These are phyloP conservation scores for Siderastrea radians DNA, from an alignment of 92 coral and sea anemone genomes.

Conservation along the genomic window DNA sequence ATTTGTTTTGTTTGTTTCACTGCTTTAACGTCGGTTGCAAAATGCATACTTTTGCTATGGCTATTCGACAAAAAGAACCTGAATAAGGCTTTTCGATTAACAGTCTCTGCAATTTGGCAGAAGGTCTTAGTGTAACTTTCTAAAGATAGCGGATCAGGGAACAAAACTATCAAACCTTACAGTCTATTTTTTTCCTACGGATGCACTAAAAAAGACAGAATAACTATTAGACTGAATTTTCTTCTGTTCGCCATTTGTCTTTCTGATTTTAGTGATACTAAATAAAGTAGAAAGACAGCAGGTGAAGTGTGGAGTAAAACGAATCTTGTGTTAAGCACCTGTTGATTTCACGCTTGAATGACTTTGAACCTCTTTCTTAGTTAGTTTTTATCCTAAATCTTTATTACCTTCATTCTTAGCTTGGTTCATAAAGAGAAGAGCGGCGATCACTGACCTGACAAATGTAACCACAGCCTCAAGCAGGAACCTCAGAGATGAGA, in stretches of 20 bases:
- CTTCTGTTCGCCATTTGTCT: background rate
- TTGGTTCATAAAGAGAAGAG: background rate
- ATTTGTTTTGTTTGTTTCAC: slow-evolving; percentile 3
- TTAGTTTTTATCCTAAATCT: background rate
- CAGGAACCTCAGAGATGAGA: slow-evolving; percentile 23
- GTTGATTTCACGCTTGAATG: slow-evolving; percentile 13
- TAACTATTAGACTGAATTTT: background rate
- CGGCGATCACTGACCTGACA: background rate
- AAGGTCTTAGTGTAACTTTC: too few species aligned
- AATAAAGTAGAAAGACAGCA: background rate
- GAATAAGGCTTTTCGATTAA: too few species aligned
- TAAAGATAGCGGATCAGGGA: too few species aligned
- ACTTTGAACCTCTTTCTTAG: background rate
- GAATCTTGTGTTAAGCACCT: slow-evolving; percentile 30
- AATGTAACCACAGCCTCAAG: slow-evolving; percentile 12
- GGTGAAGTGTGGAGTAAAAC: slow-evolving; percentile 6
- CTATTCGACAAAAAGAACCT: background rate
- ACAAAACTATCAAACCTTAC: too few species aligned
- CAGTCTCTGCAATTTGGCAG: too few species aligned
- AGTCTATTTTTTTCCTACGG: too few species aligned
- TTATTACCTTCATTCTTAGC: background rate
- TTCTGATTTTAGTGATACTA: background rate
- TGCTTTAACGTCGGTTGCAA: background rate
- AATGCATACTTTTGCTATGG: background rate
- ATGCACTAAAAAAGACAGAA: background rate